A percentile compares a stretch with the other conserved stretches of the same genome.
phyloP scores from a whole-genome alignment of 2,797 vertebrate genomes.

The Micromesistius poutassou region DNA sequence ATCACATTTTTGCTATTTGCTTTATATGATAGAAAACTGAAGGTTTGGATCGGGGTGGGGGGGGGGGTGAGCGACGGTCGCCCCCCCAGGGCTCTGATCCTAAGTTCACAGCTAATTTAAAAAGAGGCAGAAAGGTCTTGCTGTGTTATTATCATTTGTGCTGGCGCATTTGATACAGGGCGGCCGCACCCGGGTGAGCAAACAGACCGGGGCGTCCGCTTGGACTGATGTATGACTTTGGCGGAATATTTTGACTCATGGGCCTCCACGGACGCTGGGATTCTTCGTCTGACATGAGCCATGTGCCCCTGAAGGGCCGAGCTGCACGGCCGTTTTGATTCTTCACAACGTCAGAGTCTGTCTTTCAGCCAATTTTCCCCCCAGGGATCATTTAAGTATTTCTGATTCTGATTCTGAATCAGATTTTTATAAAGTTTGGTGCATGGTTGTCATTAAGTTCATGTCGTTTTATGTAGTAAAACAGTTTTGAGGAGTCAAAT shows the following conservation, averaged over 20 bases:
- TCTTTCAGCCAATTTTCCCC: too few species aligned
- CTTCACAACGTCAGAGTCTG: too few species aligned
- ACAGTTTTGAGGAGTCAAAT: too few species aligned
- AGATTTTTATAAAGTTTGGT: too few species aligned
- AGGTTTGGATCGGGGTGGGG: constrained; percentile 54
- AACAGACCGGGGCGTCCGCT: constrained; percentile 55
- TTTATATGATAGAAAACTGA: constrained; percentile 79
- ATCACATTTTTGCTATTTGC: constrained; percentile 87
- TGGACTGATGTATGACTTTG: constrained; percentile 64
- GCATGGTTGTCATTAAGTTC: too few species aligned
- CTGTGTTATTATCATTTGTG: constrained; percentile 77
- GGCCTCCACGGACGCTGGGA: constrained; percentile 42
- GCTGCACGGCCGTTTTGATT: background rate
- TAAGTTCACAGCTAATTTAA: constrained; percentile 70
- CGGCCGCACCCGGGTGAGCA: constrained; percentile 58
- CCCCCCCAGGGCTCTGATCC: constrained; percentile 59
- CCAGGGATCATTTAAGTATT: too few species aligned
- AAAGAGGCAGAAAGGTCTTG: constrained; percentile 74
- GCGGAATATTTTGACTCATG: constrained; percentile 61
- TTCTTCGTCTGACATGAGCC: constrained; percentile 45
- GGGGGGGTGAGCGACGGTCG: constrained; percentile 4
- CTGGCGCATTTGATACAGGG: constrained; percentile 73
- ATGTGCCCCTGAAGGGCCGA: constrained; percentile 7
- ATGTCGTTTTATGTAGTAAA: too few species aligned
- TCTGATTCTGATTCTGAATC: too few species aligned